Percentiles rank a stretch among this genome's conserved stretches.
These are phyloP conservation scores for Lathronympha strigana DNA, from an alignment of 2,888 invertebrate species.

Conservation along the genomic window DNA sequence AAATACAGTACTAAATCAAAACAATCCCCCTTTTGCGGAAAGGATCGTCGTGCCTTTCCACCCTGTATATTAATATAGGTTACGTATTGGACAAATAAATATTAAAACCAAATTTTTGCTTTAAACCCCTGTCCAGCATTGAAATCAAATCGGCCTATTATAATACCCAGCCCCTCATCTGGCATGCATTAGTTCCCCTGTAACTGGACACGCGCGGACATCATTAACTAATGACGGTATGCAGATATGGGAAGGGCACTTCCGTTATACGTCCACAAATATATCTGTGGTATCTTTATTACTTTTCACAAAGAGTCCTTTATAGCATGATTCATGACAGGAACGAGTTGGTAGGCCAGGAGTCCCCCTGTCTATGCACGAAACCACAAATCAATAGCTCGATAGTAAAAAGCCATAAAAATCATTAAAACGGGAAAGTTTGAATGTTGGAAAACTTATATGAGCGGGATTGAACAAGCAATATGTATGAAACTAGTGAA, in stretches of 20 bases:
- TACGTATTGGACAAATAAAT: neutral
- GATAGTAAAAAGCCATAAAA: constrained; percentile 53
- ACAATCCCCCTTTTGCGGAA: too few relatives aligned
- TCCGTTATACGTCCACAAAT: constrained; percentile 60
- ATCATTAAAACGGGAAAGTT: constrained; percentile 45
- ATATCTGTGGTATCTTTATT: constrained; percentile 5
- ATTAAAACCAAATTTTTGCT: constrained; percentile 5
- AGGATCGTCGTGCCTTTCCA: too few relatives aligned
- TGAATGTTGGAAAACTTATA: neutral
- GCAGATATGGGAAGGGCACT: constrained; percentile 55
- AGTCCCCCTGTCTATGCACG: constrained; percentile 41
- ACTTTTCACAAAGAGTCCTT: constrained; percentile 1
- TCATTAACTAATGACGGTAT: constrained; percentile 52
- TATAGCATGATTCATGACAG: constrained; percentile 1
- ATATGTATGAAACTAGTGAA: constrained; percentile 11
- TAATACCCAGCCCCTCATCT: constrained; percentile 41
- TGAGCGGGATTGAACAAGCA: neutral
- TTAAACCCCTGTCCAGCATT: constrained; percentile 15
- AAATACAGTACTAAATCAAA: too few relatives aligned
- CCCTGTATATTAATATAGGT: neutral
- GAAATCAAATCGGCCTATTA: constrained; percentile 28
- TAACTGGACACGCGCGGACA: constrained; percentile 60
- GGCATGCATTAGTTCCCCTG: constrained; percentile 43
- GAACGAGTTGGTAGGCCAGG: constrained; percentile 4
- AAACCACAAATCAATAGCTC: constrained; percentile 55